Evolutionary conservation across 2,888 invertebrate species (phyloP).

Genomic region (Neoscelio sp.): DNA sequence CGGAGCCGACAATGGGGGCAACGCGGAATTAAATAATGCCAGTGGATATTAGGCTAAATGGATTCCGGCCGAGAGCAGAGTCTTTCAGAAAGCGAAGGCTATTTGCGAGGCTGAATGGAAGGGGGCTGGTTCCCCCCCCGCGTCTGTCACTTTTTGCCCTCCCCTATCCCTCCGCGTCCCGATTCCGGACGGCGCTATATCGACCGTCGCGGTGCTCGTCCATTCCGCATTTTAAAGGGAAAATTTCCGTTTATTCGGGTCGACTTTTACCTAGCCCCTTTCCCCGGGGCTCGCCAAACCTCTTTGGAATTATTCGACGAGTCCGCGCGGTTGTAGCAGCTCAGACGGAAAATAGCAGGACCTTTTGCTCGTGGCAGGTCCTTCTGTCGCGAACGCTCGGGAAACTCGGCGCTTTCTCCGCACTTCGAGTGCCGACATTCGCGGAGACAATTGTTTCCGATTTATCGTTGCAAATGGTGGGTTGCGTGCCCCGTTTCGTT

Average conservation of each 20-base stretch:
- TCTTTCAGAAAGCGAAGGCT: conserved; percentile 73
- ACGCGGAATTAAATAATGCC: conserved; percentile 69
- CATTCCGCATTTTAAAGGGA: conserved; percentile 82
- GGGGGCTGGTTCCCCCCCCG: conserved; percentile 71
- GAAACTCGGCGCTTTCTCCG: conserved; percentile 29
- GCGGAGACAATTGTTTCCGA: conserved; percentile 60
- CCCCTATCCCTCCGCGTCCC: background rate
- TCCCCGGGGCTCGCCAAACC: conserved; percentile 43
- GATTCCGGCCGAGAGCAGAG: conserved; percentile 67
- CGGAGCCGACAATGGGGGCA: conserved; percentile 36
- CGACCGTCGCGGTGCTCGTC: conserved; percentile 75
- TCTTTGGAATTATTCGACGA: conserved; percentile 78
- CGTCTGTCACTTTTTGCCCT: conserved; percentile 24
- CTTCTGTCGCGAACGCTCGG: conserved; percentile 68
- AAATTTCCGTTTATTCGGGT: conserved; percentile 81
- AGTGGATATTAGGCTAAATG: conserved; percentile 72
- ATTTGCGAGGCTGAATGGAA: conserved; percentile 78
- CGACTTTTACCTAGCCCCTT: conserved; percentile 72
- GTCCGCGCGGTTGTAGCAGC: conserved; percentile 75
- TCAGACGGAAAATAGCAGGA: conserved; percentile 83
- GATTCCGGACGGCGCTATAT: conserved; percentile 70
- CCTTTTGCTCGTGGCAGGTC: conserved; percentile 82
- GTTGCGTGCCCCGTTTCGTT: conserved; percentile 6
- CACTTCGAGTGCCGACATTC: conserved; percentile 33
- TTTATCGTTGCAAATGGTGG: conserved; percentile 56